phyloP scores from a whole-genome alignment of 2,888 invertebrate genomes.

The Linyphia triangularis region DNA sequence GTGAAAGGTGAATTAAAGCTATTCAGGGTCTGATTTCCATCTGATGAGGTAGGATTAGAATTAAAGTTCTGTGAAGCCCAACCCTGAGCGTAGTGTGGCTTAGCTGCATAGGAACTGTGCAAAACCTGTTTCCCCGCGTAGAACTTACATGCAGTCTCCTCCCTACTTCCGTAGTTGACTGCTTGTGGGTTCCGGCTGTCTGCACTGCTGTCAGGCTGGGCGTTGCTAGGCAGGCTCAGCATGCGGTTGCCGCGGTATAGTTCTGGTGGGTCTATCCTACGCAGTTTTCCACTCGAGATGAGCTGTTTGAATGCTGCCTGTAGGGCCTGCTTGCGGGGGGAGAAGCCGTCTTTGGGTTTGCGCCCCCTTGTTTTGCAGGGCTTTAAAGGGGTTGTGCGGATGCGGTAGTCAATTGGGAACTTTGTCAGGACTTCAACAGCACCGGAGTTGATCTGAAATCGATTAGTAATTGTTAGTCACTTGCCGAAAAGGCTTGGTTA shows the following conservation, averaged over 20 bases:
- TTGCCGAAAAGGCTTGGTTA: background rate
- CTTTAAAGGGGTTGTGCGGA: constrained; percentile 90
- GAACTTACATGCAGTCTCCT: constrained; percentile 58
- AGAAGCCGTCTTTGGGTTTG: constrained; percentile 73
- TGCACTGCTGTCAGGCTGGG: constrained; percentile 20
- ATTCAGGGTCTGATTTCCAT: background rate
- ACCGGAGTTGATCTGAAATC: constrained; percentile 85
- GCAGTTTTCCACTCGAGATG: constrained; percentile 63
- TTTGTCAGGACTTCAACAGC: constrained; percentile 81
- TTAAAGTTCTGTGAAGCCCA: constrained; percentile 13
- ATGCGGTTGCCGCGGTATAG: background rate
- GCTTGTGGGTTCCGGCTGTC: background rate
- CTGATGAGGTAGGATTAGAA: constrained; percentile 1
- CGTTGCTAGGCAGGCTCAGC: background rate
- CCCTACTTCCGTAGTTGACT: constrained; percentile 2
- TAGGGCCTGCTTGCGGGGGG: constrained; percentile 54
- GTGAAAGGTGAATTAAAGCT: constrained; percentile 4
- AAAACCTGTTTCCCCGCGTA: constrained; percentile 66
- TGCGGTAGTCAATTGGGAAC: constrained; percentile 91
- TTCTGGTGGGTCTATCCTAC: constrained; percentile 46
- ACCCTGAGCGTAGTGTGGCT: background rate
- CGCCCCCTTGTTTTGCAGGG: constrained; percentile 83
- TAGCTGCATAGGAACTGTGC: constrained; percentile 8
- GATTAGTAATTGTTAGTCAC: background rate
- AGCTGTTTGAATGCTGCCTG: constrained; percentile 65